Evolutionary conservation across 2,888 invertebrate species (phyloP).

Genomic region (Lithophane socia): DNA sequence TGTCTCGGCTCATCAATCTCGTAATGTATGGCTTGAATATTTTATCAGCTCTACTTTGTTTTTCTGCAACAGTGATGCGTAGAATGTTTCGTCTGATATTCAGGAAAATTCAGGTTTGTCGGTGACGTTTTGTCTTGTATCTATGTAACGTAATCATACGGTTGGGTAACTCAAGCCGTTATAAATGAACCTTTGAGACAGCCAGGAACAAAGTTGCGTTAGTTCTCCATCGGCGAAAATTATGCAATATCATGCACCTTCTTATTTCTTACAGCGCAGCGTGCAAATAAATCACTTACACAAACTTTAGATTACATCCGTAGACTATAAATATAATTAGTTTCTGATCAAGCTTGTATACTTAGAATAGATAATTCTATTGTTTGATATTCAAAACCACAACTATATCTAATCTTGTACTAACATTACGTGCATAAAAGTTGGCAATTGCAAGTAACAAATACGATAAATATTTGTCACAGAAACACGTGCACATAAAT

Average conservation of each 20-base stretch:
- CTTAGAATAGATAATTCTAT: background rate
- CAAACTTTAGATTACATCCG: background rate
- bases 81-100: conserved; percentile 23
- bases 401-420: background rate
- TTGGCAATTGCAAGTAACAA: background rate
- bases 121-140: conserved; percentile 13
- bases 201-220: conserved; percentile 1
- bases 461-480: background rate
- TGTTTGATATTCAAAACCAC: background rate
- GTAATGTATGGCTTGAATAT: conserved; percentile 68
- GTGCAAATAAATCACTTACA: conserved; percentile 10
- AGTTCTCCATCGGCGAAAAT: conserved; percentile 13
- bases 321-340: background rate
- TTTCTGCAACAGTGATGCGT: conserved; percentile 40
- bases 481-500: background rate
- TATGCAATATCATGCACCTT: conserved; percentile 3
- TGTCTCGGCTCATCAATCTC: conserved; percentile 72
- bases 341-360: background rate
- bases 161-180: conserved; percentile 25
- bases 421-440: background rate
- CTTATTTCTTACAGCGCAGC: background rate
- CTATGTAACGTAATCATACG: conserved; percentile 43
- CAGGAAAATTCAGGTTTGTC: conserved; percentile 13
- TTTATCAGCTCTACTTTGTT: conserved; percentile 63
- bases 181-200: conserved; percentile 24